A percentile compares a stretch with the other conserved stretches of the same genome.
Conservation (phyloP, 2,797 vertebrate species). For the Pelodytes ibericus region DNA sequence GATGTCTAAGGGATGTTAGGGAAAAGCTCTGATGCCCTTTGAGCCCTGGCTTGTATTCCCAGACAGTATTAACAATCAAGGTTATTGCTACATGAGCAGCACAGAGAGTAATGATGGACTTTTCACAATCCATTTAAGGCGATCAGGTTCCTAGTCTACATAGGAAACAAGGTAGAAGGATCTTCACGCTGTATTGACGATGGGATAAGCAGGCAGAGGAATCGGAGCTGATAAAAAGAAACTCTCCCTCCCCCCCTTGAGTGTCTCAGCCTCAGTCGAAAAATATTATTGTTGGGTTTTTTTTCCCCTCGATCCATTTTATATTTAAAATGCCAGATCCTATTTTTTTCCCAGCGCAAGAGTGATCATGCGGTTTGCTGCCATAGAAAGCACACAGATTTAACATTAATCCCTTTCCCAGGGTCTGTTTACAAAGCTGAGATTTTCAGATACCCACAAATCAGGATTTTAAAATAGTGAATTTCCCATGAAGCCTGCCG, state of each 20-base stretch:
- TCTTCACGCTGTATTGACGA: slow-evolving; percentile 37
- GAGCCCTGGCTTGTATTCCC: slow-evolving; percentile 22
- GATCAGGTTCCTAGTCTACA: slow-evolving; percentile 8
- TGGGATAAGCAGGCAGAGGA: neutral
- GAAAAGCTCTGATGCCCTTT: slow-evolving; percentile 16
- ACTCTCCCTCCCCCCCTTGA: neutral
- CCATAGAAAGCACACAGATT: too few relatives aligned
- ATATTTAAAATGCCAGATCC: too few relatives aligned
- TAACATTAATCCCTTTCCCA: too few relatives aligned
- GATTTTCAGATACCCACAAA: too few relatives aligned
- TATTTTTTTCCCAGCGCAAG: too few relatives aligned
- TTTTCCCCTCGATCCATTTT: neutral
- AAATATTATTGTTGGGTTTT: neutral
- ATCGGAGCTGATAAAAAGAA: neutral
- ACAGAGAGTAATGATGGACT: slow-evolving; percentile 37
- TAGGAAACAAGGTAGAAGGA: slow-evolving; percentile 33
- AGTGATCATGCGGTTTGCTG: too few relatives aligned
- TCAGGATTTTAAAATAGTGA: too few relatives aligned
- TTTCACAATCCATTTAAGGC: slow-evolving; percentile 48
- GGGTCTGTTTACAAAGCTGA: too few relatives aligned
- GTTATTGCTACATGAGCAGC: slow-evolving; percentile 34
- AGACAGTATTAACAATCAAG: slow-evolving; percentile 34
- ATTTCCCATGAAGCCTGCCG: too few relatives aligned
- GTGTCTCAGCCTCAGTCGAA: neutral
- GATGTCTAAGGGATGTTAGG: slow-evolving; percentile 34